Conservation (phyloP, 2,888 invertebrate genomes). For the Papilio gigon region DNA sequence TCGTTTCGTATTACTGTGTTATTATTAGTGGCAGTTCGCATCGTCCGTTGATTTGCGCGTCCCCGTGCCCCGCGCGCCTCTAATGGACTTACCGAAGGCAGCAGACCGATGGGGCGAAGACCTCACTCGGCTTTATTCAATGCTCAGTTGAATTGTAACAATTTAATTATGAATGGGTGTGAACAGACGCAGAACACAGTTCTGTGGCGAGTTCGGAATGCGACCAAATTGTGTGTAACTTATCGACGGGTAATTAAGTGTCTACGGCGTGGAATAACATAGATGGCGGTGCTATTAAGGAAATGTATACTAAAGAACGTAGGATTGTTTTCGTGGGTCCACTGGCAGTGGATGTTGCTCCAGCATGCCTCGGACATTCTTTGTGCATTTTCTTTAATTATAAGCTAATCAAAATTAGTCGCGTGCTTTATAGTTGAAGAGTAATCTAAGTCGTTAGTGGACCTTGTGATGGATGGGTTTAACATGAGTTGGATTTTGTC, state of each 20-base stretch:
- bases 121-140: conserved; percentile 16
- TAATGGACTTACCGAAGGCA: background rate
- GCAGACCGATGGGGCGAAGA: background rate
- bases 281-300: conserved; percentile 79
- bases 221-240: conserved; percentile 27
- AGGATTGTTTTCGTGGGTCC: conserved; percentile 56
- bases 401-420: conserved; percentile 20
- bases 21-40: conserved; percentile 33
- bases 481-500: conserved; percentile 68
- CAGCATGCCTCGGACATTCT: conserved; percentile 10
- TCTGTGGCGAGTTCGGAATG: conserved; percentile 24
- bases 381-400: conserved; percentile 20
- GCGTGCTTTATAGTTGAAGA: conserved; percentile 5
- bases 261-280: conserved; percentile 50
- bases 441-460: conserved; percentile 50
- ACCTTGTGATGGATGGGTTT: conserved; percentile 55
- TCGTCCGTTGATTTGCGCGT: conserved; percentile 33
- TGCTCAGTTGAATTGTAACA: conserved; percentile 36
- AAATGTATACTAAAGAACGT: conserved; percentile 68
- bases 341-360: conserved; percentile 52
- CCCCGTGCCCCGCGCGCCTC: background rate
- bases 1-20: conserved; percentile 17
- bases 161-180: conserved; percentile 22
- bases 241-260: conserved; percentile 14
- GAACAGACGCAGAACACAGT: conserved; percentile 33